These are phyloP conservation scores for Amblyraja radiata DNA, from an alignment of 2,797 vertebrate species.

Conservation along the genomic window DNA sequence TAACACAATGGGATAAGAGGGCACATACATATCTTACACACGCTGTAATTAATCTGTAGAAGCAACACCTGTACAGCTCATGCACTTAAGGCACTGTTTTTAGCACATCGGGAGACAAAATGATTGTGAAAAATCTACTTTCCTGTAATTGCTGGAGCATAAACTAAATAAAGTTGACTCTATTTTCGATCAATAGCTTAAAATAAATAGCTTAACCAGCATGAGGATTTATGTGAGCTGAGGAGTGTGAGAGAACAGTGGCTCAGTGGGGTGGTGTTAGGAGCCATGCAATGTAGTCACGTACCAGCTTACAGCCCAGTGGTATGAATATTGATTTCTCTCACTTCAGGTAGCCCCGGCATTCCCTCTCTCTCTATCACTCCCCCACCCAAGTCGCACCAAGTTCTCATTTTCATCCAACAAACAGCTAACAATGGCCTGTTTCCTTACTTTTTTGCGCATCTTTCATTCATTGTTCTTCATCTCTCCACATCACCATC, in stretches of 20 bases:
- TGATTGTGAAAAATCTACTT: background rate
- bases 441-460: too few species aligned
- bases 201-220: background rate
- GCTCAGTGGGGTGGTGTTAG: background rate
- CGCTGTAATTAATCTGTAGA: conserved; percentile 11
- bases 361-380: too few species aligned
- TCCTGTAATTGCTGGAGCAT: background rate
- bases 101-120: background rate
- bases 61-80: background rate
- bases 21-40: background rate
- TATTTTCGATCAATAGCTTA: conserved; percentile 13
- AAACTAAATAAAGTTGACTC: conserved; percentile 24
- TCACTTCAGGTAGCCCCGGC: too few species aligned
- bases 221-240: background rate
- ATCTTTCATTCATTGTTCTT: too few species aligned
- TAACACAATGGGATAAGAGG: background rate
- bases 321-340: too few species aligned
- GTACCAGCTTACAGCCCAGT: too few species aligned
- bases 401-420: too few species aligned
- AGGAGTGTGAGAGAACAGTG: background rate
- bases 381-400: too few species aligned
- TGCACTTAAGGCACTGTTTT: background rate
- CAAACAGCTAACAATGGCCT: too few species aligned
- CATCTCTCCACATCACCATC: too few species aligned
- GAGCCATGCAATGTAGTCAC: too few species aligned